Conservation (phyloP, 2,888 invertebrate species). For the Dinocampus coccinellae region DNA sequence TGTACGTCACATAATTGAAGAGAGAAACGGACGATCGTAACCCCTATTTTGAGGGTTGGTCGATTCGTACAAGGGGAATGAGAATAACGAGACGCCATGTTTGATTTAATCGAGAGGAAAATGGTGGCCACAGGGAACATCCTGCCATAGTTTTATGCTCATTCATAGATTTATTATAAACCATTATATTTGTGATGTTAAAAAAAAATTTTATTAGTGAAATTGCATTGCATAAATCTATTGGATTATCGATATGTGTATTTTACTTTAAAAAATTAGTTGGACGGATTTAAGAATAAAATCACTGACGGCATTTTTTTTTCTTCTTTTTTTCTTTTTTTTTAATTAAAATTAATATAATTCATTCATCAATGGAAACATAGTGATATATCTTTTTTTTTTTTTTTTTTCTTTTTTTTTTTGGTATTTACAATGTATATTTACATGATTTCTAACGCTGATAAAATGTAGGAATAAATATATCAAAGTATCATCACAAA, state of each 20-base stretch:
- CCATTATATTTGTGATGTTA: conserved; percentile 1
- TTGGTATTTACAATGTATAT: background rate
- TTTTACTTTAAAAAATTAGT: too few species aligned
- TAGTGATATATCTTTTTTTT: background rate
- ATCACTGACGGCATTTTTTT: too few species aligned
- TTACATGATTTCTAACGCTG: background rate
- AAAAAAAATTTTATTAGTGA: too few species aligned
- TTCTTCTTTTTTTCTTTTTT: too few species aligned
- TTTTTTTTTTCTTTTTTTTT: too few species aligned
- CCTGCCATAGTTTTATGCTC: conserved; percentile 15
- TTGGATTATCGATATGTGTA: too few species aligned
- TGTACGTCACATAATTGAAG: conserved; percentile 57
- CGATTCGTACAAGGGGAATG: conserved; percentile 15
- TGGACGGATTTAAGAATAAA: too few species aligned
- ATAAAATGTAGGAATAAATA: background rate
- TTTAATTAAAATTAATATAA: background rate
- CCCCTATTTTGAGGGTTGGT: conserved; percentile 48
- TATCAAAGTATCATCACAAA: background rate
- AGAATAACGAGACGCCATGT: conserved; percentile 60
- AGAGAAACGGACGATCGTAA: conserved; percentile 44
- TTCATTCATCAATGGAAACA: background rate
- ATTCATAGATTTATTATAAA: too few species aligned
- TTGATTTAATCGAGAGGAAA: conserved; percentile 66
- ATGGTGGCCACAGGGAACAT: conserved; percentile 56
- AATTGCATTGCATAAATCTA: too few species aligned